A percentile compares a stretch with the other conserved stretches of the same genome.
These are phyloP conservation scores for Acrossocheilus fasciatus DNA, from an alignment of 2,797 vertebrate species.

Conservation along the genomic window DNA sequence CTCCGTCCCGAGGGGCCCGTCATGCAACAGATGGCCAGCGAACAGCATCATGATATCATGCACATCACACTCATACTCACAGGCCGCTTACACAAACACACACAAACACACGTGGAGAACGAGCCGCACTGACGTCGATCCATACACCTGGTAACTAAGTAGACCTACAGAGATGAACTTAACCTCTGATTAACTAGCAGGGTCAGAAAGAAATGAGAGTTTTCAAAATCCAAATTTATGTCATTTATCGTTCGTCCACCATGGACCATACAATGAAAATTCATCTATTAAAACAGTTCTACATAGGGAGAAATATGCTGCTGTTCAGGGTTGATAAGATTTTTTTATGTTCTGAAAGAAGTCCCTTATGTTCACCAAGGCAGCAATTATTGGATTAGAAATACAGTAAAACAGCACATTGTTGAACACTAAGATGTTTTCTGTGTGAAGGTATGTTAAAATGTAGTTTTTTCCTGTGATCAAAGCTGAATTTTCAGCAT, in stretches of 20 bases:
- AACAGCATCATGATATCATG: constrained; percentile 46
- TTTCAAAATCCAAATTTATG: background rate
- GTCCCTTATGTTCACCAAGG: background rate
- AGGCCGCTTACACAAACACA: background rate
- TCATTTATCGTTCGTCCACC: background rate
- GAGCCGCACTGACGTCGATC: background rate
- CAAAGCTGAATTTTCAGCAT: background rate
- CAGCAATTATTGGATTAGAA: background rate
- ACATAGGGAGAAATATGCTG: background rate
- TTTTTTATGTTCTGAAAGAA: background rate
- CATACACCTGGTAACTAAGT: background rate
- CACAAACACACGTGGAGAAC: background rate
- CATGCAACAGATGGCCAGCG: constrained; percentile 37
- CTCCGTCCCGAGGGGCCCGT: constrained; percentile 14
- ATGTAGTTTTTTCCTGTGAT: background rate
- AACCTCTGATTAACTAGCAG: background rate
- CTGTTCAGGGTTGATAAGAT: background rate
- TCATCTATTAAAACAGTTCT: background rate
- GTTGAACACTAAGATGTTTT: background rate
- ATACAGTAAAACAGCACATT: background rate
- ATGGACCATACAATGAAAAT: background rate
- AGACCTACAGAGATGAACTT: background rate
- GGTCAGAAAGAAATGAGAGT: background rate
- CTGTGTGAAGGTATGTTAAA: background rate
- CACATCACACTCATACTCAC: constrained; percentile 9